Percentiles rank a stretch among this genome's conserved stretches.
These are phyloP conservation scores for Seladonia tumulorum DNA, from an alignment of 2,888 invertebrate genomes.

Conservation along the genomic window DNA sequence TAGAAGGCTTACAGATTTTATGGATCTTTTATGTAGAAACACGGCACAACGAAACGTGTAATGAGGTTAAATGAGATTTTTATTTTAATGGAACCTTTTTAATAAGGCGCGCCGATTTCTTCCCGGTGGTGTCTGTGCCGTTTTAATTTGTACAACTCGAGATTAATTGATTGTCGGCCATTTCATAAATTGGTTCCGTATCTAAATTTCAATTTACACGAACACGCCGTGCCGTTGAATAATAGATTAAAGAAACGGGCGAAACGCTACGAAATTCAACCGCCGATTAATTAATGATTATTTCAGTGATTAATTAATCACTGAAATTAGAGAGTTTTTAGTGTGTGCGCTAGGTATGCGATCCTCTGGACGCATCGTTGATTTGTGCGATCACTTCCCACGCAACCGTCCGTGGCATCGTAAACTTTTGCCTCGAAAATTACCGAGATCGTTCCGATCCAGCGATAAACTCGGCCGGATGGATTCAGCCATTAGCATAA, in stretches of 20 bases:
- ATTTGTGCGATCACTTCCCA: slow-evolving; percentile 49
- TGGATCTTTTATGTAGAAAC: not conserved
- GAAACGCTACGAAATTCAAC: not conserved
- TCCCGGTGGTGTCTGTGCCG: not conserved
- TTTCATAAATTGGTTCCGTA: not conserved
- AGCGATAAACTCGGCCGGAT: slow-evolving; percentile 61
- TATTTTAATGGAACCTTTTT: not conserved
- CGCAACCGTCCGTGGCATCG: slow-evolving; percentile 36
- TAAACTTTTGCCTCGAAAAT: slow-evolving; percentile 52
- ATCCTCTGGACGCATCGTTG: slow-evolving; percentile 29
- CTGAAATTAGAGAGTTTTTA: not conserved
- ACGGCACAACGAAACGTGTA: not conserved
- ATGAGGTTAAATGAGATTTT: slow-evolving; percentile 1
- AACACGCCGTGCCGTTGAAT: not conserved
- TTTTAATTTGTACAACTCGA: not conserved
- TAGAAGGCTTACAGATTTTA: not conserved
- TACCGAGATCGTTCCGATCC: slow-evolving; percentile 46
- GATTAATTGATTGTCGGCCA: slow-evolving; percentile 9
- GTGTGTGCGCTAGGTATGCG: not conserved
- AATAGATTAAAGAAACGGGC: not conserved
- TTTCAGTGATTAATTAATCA: not conserved
- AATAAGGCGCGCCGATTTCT: not conserved
- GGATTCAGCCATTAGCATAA: slow-evolving; percentile 61
- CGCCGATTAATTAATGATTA: not conserved
- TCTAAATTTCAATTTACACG: not conserved